Percentiles rank a stretch among this genome's conserved stretches.
These are phyloP conservation scores for Mobula hypostoma DNA, from an alignment of 2,113 vertebrate genomes.

Conservation along the genomic window DNA sequence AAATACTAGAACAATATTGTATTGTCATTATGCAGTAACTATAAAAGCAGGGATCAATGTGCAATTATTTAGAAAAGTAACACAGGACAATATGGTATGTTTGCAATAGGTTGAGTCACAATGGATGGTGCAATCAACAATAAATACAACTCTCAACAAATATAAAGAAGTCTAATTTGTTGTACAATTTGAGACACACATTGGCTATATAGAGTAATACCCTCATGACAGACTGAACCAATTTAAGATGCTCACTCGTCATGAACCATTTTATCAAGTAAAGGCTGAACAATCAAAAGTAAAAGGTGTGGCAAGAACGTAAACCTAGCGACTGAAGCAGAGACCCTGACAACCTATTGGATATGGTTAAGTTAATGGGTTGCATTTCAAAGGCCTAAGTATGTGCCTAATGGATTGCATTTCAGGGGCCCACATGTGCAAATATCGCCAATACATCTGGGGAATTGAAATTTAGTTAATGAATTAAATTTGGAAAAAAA, in stretches of 20 bases:
- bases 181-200: neutral
- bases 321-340: neutral
- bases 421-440: too few relatives aligned
- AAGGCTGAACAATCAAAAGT: neutral
- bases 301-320: neutral
- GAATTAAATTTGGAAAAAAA: too few relatives aligned
- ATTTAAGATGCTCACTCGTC: neutral
- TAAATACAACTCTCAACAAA: constrained; percentile 10
- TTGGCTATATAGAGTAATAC: neutral
- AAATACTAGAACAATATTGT: constrained; percentile 8
- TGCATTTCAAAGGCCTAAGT: too few relatives aligned
- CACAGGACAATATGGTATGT: constrained; percentile 2
- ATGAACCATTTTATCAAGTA: neutral
- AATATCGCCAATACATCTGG: too few relatives aligned
- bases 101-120: neutral
- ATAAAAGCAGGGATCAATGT: neutral
- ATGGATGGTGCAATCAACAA: constrained; percentile 23
- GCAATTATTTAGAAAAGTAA: constrained; percentile 25
- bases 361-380: too few relatives aligned
- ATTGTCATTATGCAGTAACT: neutral
- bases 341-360: neutral
- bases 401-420: too few relatives aligned
- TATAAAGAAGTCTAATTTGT: neutral
- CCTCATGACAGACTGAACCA: neutral
- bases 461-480: too few relatives aligned